phyloP scores from a whole-genome alignment of 1,140 invertebrate genomes.

The Sycobia sp. region DNA sequence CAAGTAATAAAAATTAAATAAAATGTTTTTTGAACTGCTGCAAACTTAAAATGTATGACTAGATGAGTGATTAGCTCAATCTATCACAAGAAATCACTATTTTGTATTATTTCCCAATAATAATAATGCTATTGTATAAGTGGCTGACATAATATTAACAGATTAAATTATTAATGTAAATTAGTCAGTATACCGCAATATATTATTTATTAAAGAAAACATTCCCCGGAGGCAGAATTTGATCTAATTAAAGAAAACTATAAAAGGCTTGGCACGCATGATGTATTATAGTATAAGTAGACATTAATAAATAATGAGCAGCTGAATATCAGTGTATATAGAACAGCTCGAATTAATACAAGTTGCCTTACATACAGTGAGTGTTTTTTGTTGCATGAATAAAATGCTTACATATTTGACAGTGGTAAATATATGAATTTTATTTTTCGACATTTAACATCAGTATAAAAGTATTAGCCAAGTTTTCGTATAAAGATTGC shows the following conservation, averaged over 20 bases:
- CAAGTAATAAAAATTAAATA: too few species aligned
- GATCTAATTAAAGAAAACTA: constrained; percentile 14
- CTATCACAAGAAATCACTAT: too few species aligned
- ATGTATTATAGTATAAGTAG: constrained; percentile 1
- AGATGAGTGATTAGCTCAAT: too few species aligned
- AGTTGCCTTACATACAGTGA: neutral
- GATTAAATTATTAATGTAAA: too few species aligned
- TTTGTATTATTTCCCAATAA: too few species aligned
- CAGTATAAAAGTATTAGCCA: constrained; percentile 33
- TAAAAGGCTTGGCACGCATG: constrained; percentile 29
- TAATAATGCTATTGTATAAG: too few species aligned
- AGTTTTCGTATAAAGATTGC: constrained; percentile 28
- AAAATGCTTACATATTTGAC: constrained; percentile 21
- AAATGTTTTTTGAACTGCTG: too few species aligned
- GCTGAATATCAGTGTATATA: neutral
- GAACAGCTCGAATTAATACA: neutral
- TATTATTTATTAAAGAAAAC: constrained; percentile 7
- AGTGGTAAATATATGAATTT: constrained; percentile 14
- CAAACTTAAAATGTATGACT: too few species aligned
- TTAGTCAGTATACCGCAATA: neutral
- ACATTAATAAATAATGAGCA: constrained; percentile 18
- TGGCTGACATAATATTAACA: too few species aligned
- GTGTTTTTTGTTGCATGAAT: constrained; percentile 8
- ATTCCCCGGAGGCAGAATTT: constrained; percentile 10
- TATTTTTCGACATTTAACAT: constrained; percentile 26